These are phyloP conservation scores for Troides aeacus DNA, from an alignment of 2,888 invertebrate genomes.

Conservation along the genomic window DNA sequence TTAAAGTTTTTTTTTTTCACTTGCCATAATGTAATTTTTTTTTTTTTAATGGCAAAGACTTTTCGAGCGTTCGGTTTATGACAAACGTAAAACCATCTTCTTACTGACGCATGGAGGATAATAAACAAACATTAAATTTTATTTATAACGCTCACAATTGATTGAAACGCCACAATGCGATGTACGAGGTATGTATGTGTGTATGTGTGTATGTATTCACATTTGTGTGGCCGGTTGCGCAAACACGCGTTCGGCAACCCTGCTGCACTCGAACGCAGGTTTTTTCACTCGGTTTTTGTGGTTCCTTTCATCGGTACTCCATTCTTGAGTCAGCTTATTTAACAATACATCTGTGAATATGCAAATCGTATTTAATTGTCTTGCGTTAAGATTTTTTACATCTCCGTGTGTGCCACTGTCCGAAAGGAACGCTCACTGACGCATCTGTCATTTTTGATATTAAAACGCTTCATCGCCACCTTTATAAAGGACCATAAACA, in stretches of 20 bases:
- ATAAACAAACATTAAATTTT: too few relatives aligned
- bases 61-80: too few relatives aligned
- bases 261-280: slow-evolving; percentile 34
- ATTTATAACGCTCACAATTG: neutral
- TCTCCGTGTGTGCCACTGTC: slow-evolving; percentile 44
- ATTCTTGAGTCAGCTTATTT: slow-evolving; percentile 50
- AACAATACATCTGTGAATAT: slow-evolving; percentile 59
- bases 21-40: too few relatives aligned
- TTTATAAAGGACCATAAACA: slow-evolving; percentile 45
- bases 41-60: too few relatives aligned
- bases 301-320: slow-evolving; percentile 53
- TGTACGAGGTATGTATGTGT: slow-evolving; percentile 26
- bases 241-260: slow-evolving; percentile 69
- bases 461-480: slow-evolving; percentile 62
- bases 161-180: slow-evolving; percentile 12
- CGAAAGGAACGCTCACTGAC: slow-evolving; percentile 46
- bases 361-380: slow-evolving; percentile 72
- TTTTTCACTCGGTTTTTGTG: slow-evolving; percentile 47
- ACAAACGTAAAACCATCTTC: too few relatives aligned
- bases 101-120: too few relatives aligned
- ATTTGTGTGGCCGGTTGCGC: slow-evolving; percentile 68
- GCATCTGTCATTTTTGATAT: slow-evolving; percentile 77
- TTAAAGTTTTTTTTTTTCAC: too few relatives aligned
- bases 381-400: slow-evolving; percentile 44
- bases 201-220: slow-evolving; percentile 45